phyloP scores from a whole-genome alignment of 2,113 vertebrate genomes.

The Dicentrarchus labrax region DNA sequence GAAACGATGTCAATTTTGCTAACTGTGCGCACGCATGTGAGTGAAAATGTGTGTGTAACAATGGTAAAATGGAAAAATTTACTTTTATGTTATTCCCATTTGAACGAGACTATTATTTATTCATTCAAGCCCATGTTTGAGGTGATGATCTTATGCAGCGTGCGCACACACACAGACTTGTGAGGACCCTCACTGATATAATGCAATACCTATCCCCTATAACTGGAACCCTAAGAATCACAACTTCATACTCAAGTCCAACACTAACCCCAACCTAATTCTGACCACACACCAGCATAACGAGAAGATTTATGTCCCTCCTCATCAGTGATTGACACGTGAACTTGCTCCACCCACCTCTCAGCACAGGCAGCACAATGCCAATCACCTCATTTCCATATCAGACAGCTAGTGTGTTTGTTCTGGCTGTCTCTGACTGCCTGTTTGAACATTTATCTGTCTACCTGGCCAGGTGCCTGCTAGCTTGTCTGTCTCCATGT shows the following conservation, averaged over 20 bases:
- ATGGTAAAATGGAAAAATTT: neutral
- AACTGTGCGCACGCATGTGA: neutral
- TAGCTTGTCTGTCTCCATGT: neutral
- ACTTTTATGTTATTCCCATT: neutral
- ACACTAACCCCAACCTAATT: neutral
- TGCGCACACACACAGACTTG: too few species aligned
- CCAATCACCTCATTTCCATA: neutral
- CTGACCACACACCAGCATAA: neutral
- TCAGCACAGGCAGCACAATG: neutral
- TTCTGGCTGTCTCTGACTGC: neutral
- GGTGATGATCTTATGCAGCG: too few species aligned
- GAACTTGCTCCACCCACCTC: neutral
- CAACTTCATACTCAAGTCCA: too few species aligned
- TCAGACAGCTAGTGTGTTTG: neutral
- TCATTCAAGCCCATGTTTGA: neutral
- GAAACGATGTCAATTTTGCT: conserved; percentile 40
- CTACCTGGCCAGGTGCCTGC: neutral
- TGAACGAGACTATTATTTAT: neutral
- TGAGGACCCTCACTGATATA: too few species aligned
- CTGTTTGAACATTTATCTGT: conserved; percentile 18
- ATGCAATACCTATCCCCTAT: too few species aligned
- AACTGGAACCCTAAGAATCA: too few species aligned
- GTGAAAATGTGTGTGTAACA: neutral
- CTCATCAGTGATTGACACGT: neutral
- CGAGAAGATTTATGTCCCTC: neutral